Base-by-base conservation (phyloP, 2,113 vertebrate species). In the Cairina moschata region DNA sequence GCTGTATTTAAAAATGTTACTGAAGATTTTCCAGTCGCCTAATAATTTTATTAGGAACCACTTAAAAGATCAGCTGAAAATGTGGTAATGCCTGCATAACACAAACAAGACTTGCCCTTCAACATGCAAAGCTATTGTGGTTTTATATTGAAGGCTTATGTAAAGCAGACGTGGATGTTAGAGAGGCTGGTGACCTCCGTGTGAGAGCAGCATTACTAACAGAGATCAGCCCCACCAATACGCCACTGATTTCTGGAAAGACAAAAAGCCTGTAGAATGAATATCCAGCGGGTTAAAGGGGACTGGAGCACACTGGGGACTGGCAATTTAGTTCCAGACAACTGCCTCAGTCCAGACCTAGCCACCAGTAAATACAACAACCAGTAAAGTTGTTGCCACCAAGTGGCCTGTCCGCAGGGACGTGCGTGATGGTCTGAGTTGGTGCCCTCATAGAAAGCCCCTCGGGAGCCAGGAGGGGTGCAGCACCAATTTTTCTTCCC, bases 31-130 rank as follows among this genome's bases (percentile, higher is more conserved):
- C 71, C 82, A 93, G 86, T 93, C 13, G 23, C 93, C 91, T 94
- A 97, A 94, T 93, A 95, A 93, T 96, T 94, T 96, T 96, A 94
- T 93, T 89, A 95, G 83, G 36, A 95, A 34, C 84, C 91, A 95
- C 81, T 79, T 91, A 83, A 90, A 91, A 95, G 78, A 96, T 86
- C 90, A 91, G 86, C 80, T 93, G 63, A 96, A 97, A 96, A 91
- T 3, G 29, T 32, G 46, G 86, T 80, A 85, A 96, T 88, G 92
- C 96, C 80, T 95, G n/a, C 42, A 73, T 52, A 55, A 90, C 52
- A 83, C 69, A 74, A 91, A 63, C 14, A 83, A 82, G 84, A 86
- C 17, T 56, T 80, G 73, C 23, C 91, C 93, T 94, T 93, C 90
- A 92, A 86, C 50, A 58, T 50, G 56, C 55, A 96, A 95, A 90